Base-by-base conservation (phyloP, 2,888 invertebrate genomes). In the Eurytoma californica region DNA sequence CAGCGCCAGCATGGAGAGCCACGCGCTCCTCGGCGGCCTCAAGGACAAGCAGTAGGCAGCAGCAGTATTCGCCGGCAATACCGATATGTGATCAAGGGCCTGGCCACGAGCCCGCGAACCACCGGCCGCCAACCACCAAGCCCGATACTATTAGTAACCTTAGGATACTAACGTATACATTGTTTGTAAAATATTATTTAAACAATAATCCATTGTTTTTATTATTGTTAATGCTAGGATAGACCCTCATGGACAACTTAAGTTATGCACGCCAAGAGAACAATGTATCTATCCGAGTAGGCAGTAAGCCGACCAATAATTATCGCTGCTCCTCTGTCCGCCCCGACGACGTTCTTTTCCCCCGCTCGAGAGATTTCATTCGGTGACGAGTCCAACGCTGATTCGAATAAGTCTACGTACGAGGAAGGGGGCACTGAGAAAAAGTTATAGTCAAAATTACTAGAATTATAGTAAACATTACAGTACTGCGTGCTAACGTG, bases 1-100 rank as follows among this genome's bases (percentile, higher is more conserved):
- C 53, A 86, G 89, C 85, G 88, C 89, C 61, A 86, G 88, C 79
- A 90, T 90, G 89, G 90, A 90, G 80, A 86, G 88, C 76, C 90
- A 90, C 81, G 86, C 89, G 80, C 84, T 90, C 2, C 84, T 90
- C 39, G 88, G 87, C 72, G 90, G 90, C 55, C 89, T 90, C 82
- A 90, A 90, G 85, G 90, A 90, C 79, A 82, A 80, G 73, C 77
- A 77, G 72, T 80, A 80, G 47, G 24, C 18, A 20, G 20, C 14
- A 28, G 16, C 39, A 18, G 57, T 16, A 24, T 65, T 28, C 47
- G 18, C n/a, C 75, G 79, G 79, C 75, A 79, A 75, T 79, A 72
- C 73, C 75, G 66, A 75, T 70, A 58, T 79, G 79, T 79, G 75
- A 79, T 79, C 72, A 72, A 75, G 75, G 79, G 73, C 74, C 69